Conservation (phyloP, 37 sponge, comb jelly and placozoan genomes). For the Diacarnus erythraeanus region DNA sequence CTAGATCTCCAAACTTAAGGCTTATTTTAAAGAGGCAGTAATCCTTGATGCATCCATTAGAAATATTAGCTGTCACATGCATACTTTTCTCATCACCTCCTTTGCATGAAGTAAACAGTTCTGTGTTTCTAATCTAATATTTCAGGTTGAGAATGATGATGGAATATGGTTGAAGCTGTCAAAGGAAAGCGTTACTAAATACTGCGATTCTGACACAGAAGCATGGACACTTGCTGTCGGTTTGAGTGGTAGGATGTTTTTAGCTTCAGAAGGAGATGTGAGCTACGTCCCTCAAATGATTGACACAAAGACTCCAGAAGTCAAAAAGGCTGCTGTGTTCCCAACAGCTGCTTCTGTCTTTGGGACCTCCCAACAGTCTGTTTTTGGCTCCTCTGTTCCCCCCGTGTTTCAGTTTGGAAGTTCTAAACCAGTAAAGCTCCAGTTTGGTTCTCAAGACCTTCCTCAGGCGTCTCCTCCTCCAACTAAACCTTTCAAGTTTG, state of each 20-base stretch:
- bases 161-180: slow-evolving; percentile 88
- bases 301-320: not conserved
- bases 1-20: no score
- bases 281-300: slow-evolving; percentile 38
- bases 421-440: slow-evolving; percentile 18
- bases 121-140: not conserved
- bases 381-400: slow-evolving; percentile 27
- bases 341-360: slow-evolving; percentile 77
- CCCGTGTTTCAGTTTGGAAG: slow-evolving; percentile 31
- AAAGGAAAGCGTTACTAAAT: slow-evolving; percentile 54
- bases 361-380: slow-evolving; percentile 50
- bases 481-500: slow-evolving; percentile 31
- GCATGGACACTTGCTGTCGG: slow-evolving; percentile 86
- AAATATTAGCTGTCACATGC: no score
- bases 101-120: not conserved
- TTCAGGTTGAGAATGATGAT: slow-evolving; percentile 78
- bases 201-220: slow-evolving; percentile 62
- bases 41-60: no score
- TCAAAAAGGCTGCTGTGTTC: not conserved
- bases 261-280: slow-evolving; percentile 53
- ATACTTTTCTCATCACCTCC: not conserved
- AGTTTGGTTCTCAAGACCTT: slow-evolving; percentile 30
- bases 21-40: no score
- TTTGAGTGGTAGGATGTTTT: slow-evolving; percentile 63
- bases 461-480: not conserved